These are phyloP conservation scores for Choloepus hoffmanni DNA, from an alignment of 2,113 vertebrate species.

Conservation along the genomic window DNA sequence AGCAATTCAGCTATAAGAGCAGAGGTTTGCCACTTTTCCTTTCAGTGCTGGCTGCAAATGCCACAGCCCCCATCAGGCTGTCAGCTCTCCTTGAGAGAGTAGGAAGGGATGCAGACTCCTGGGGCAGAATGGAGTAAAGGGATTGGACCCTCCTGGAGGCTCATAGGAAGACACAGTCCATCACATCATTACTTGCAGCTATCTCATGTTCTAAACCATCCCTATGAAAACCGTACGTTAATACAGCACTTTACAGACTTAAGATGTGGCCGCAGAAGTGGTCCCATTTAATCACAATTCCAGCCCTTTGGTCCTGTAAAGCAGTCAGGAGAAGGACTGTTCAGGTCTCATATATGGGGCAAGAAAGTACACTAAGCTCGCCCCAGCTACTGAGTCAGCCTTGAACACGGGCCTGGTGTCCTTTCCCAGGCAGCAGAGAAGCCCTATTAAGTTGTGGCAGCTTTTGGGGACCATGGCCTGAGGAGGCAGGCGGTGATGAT, in stretches of 20 bases:
- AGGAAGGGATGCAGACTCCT: not conserved
- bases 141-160: not conserved
- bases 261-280: not conserved
- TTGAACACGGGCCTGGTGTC: not conserved
- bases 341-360: not conserved
- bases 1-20: not conserved
- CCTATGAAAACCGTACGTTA: not conserved
- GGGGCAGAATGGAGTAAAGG: not conserved
- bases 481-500: not conserved
- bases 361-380: not conserved
- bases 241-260: not conserved
- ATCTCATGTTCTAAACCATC: not conserved
- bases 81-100: not conserved
- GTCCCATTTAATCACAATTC: not conserved
- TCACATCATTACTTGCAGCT: not conserved
- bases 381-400: not conserved
- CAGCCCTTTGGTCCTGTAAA: not conserved
- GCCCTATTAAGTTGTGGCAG: not conserved
- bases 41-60: slow-evolving; percentile 20
- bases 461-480: not conserved
- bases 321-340: not conserved
- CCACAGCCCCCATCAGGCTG: not conserved
- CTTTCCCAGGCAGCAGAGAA: not conserved
- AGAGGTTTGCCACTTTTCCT: slow-evolving; percentile 41
- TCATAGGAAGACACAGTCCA: not conserved